These are phyloP conservation scores for Orius laevigatus DNA, from an alignment of 1,140 invertebrate species.

Conservation along the genomic window DNA sequence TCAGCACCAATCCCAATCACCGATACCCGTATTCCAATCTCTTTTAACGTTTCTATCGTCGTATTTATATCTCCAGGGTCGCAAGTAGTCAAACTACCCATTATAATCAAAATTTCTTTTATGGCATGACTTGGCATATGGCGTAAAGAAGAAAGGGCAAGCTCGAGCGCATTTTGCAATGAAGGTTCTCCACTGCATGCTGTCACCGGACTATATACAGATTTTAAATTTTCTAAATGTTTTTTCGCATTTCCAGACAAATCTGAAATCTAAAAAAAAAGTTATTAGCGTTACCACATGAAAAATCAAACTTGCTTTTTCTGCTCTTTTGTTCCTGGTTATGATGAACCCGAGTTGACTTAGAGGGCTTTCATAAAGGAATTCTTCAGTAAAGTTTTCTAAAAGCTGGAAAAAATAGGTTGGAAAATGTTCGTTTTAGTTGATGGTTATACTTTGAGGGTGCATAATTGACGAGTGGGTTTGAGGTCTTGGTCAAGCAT, in stretches of 20 bases:
- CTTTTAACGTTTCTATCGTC: slow-evolving; percentile 62
- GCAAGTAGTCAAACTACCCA: slow-evolving; percentile 89
- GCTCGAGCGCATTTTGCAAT: slow-evolving; percentile 82
- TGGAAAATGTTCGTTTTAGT: not conserved
- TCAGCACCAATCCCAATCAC: slow-evolving; percentile 92
- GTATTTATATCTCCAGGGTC: slow-evolving; percentile 84
- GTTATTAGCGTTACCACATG: no score
- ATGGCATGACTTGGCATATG: slow-evolving; percentile 85
- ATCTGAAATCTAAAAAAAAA: slow-evolving; percentile 33
- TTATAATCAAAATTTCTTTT: slow-evolving; percentile 75
- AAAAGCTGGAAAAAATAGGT: slow-evolving; percentile 44
- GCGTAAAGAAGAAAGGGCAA: slow-evolving; percentile 70
- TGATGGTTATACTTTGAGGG: slow-evolving; percentile 54
- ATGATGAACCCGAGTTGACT: slow-evolving; percentile 87
- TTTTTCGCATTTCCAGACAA: slow-evolving; percentile 72
- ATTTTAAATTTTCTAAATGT: slow-evolving; percentile 30
- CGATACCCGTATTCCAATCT: slow-evolving; percentile 43
- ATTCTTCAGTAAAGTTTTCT: slow-evolving; percentile 89
- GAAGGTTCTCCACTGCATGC: slow-evolving; percentile 69
- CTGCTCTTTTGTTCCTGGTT: slow-evolving; percentile 84
- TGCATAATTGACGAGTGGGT: slow-evolving; percentile 78
- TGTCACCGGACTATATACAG: slow-evolving; percentile 14
- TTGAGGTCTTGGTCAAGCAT: slow-evolving; percentile 92
- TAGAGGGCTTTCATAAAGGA: slow-evolving; percentile 97
- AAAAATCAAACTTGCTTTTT: slow-evolving; percentile 36